Conservation (phyloP, 2,797 vertebrate genomes). For the Odontamblyopus rebecca region DNA sequence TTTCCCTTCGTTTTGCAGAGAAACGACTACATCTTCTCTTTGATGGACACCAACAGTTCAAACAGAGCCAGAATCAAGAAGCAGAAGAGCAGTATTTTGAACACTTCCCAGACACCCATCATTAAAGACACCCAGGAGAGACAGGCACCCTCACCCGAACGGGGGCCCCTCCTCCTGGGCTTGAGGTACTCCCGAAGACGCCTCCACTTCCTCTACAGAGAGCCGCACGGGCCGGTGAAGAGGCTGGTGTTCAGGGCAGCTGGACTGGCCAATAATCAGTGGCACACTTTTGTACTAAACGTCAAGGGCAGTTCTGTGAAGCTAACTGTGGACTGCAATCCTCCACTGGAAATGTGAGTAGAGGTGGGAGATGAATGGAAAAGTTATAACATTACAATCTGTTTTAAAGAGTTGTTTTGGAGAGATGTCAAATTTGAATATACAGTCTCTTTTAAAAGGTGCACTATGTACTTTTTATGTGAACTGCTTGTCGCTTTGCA, state of each 20-base stretch:
- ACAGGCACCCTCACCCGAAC: conserved; percentile 12
- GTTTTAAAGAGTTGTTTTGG: too few species aligned
- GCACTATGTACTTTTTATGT: too few species aligned
- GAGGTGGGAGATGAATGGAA: neutral
- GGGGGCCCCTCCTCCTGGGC: conserved; percentile 77
- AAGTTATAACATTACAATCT: too few species aligned
- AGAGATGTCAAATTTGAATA: too few species aligned
- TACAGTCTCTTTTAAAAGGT: too few species aligned
- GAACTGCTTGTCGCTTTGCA: too few species aligned
- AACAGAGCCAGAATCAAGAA: conserved; percentile 22
- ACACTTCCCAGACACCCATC: conserved; percentile 6
- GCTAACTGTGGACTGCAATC: conserved; percentile 84
- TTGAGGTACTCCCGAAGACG: conserved; percentile 77
- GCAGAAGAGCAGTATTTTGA: neutral
- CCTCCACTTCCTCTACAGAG: conserved; percentile 84
- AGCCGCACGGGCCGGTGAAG: conserved; percentile 71
- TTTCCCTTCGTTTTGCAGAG: conserved; percentile 63
- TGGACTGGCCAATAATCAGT: conserved; percentile 77
- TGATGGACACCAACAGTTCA: conserved; percentile 73
- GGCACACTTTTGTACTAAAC: conserved; percentile 88
- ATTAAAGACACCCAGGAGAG: conserved; percentile 13
- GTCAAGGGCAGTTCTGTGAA: conserved; percentile 77
- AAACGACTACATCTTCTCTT: conserved; percentile 87
- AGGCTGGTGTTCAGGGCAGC: conserved; percentile 79
- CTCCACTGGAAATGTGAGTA: conserved; percentile 84